A percentile compares a stretch with the other conserved stretches of the same genome.
phyloP scores from a whole-genome alignment of 2,113 vertebrate genomes.

The Fulmarus glacialis region DNA sequence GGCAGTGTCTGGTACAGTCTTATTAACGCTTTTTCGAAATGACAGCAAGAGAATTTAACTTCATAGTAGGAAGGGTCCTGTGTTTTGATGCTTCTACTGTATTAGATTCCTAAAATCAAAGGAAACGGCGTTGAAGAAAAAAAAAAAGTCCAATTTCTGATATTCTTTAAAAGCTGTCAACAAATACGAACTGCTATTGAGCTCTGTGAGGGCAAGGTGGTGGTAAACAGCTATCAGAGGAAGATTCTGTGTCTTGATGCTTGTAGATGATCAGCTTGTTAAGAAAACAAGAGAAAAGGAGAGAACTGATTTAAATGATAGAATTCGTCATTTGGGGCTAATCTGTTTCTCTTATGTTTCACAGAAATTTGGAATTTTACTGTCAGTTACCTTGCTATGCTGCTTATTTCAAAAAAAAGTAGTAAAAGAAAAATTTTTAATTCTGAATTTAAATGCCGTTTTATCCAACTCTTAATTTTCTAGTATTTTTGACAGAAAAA shows the following conservation, averaged over 20 bases:
- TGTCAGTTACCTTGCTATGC: background rate
- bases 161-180: background rate
- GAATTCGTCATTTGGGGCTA: background rate
- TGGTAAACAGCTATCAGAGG: background rate
- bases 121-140: background rate
- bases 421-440: background rate
- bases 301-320: background rate
- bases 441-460: background rate
- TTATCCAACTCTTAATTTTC: background rate
- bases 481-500: background rate
- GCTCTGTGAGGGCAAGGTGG: background rate
- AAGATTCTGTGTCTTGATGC: background rate
- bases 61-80: background rate
- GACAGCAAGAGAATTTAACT: background rate
- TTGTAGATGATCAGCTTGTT: background rate
- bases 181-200: background rate
- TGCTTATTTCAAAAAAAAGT: background rate
- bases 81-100: background rate
- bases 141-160: background rate
- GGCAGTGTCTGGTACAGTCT: background rate
- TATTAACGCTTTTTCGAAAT: background rate
- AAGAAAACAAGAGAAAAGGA: background rate
- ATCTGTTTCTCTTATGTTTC: background rate
- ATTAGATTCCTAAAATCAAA: background rate
- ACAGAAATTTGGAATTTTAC: background rate